Evolutionary conservation across 2,113 vertebrate species (phyloP).

Genomic region (Ctenodactylus gundi): DNA sequence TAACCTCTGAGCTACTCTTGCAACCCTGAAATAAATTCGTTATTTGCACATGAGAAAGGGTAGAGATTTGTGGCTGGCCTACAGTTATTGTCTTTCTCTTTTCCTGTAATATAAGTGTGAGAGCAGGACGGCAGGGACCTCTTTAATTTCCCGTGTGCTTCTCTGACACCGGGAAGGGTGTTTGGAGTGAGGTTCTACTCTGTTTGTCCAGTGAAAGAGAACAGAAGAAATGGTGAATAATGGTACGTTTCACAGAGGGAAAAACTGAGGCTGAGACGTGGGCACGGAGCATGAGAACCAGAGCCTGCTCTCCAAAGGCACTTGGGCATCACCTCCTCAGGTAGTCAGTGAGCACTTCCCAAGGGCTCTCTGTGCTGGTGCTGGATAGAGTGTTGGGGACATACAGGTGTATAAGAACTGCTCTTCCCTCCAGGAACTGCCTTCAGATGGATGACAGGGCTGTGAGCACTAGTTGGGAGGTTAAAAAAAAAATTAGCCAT

Average conservation of each 20-base stretch:
- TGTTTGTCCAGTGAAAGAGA: background rate
- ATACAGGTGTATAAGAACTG: background rate
- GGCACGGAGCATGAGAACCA: background rate
- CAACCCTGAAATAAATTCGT: constrained; percentile 20
- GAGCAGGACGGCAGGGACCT: background rate
- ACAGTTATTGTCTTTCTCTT: background rate
- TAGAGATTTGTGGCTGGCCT: background rate
- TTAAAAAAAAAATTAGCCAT: too few species aligned
- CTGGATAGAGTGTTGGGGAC: background rate
- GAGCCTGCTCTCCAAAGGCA: background rate
- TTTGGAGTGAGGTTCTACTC: background rate
- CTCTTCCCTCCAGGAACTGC: background rate
- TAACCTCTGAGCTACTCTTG: too few species aligned
- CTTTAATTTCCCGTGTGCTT: background rate
- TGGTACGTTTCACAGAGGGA: background rate
- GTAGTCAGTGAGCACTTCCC: background rate
- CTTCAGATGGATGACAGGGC: background rate
- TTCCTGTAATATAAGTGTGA: background rate
- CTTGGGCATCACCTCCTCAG: background rate
- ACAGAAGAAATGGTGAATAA: background rate
- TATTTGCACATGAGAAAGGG: background rate
- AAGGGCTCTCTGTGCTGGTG: background rate
- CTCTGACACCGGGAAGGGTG: background rate
- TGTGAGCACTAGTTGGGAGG: background rate
- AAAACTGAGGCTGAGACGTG: background rate